phyloP scores from a whole-genome alignment of 2,113 vertebrate genomes.

The Rallus limicola region DNA sequence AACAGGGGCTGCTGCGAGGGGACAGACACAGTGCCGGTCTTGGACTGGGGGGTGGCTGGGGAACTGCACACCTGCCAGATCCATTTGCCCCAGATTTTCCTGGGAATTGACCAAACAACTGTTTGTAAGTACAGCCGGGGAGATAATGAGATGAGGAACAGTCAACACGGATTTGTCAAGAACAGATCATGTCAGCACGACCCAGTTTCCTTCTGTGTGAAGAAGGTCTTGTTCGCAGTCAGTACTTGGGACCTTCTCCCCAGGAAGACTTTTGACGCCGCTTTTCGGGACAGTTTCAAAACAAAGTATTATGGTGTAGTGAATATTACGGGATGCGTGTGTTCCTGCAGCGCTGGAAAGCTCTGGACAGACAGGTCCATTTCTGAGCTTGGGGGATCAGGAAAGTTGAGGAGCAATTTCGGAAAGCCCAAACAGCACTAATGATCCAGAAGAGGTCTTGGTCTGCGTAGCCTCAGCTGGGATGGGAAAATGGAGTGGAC shows the following conservation, averaged over 20 bases:
- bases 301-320: background rate
- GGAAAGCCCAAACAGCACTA: background rate
- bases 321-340: background rate
- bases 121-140: constrained; percentile 38
- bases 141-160: constrained; percentile 58
- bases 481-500: background rate
- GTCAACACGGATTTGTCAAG: constrained; percentile 55
- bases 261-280: background rate
- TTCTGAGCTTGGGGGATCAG: background rate
- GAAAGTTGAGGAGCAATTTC: background rate
- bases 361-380: background rate
- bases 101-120: constrained; percentile 62
- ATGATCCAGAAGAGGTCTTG: background rate
- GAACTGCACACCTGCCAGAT: constrained; percentile 48
- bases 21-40: background rate
- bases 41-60: background rate
- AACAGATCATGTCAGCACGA: constrained; percentile 38
- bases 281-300: background rate
- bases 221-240: constrained; percentile 1
- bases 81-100: constrained; percentile 53
- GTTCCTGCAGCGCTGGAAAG: background rate
- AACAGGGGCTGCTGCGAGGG: fast-evolving
- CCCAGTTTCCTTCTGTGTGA: constrained; percentile 42
- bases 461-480: background rate
- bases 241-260: background rate